Base-by-base conservation (phyloP, 2,113 vertebrate species). In the Peromyscus polionotus region DNA sequence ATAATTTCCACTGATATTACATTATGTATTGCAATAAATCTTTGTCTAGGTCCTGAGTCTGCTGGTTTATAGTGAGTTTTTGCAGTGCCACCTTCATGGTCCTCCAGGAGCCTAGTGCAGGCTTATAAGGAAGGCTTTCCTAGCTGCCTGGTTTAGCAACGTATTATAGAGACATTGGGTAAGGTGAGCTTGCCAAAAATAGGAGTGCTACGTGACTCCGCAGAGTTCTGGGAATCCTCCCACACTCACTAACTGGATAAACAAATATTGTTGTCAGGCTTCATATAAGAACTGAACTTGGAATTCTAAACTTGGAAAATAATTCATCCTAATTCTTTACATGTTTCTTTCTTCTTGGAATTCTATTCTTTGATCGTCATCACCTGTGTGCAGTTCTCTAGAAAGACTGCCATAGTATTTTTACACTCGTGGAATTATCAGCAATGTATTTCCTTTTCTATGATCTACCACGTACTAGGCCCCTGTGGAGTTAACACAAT, bases 11-110 rank as follows among this genome's bases (percentile, higher is more conserved):
- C 20, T 31, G 1, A 26, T 96, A 10, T 54, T 19, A 81, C 81
- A 48, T 81, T 45, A n/a, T 57, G 22, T 13, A 63, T 19, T 90
- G 42, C 28, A 92, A 28, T 76, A 42, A 84, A 76, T 72, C 7
- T 96, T 95, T 73, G 59, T 79, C 97, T 95, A 80, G 65, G 96
- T 54, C 54, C 94, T 76, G 11, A 6, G 39, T 48, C 88, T 95
- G 10, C 51, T 96, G 96, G 14, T 45, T 94, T 45, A 20, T 33
- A 16, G 67, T 93, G 48, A 90, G 83, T 97, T 86, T 28, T 42
- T 92, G 85, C 84, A 39, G 0, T 79, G 7, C 7, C 31, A 14
- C 70, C 57, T 33, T 68, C 70, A 26, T 72, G 39, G 36, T 10
- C 7, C 13, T 85, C 42, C 7, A 81, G 28, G 36, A 39, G 88